These are phyloP conservation scores for Ischnus inquisitorius DNA, from an alignment of 2,888 invertebrate species.

Conservation along the genomic window DNA sequence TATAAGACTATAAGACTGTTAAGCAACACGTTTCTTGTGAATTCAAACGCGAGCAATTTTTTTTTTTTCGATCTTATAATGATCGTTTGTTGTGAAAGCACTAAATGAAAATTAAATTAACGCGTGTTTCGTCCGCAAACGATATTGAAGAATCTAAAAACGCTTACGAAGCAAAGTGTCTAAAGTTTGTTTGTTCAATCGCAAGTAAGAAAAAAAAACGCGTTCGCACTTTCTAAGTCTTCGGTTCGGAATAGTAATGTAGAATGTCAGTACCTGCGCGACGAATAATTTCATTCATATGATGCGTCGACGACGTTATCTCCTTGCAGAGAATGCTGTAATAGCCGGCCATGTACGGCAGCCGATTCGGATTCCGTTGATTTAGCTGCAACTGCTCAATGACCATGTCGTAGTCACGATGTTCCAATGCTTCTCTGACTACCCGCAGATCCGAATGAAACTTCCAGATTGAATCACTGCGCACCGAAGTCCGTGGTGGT, in stretches of 20 bases:
- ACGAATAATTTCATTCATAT: conserved; percentile 74
- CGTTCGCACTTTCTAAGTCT: conserved; percentile 9
- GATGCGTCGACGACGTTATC: conserved; percentile 73
- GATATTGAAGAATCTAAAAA: neutral
- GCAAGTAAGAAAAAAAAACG: neutral
- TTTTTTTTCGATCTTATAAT: no score
- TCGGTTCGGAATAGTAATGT: conserved; percentile 20
- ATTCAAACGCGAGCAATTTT: neutral
- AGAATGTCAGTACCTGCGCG: conserved; percentile 73
- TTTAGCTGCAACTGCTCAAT: conserved; percentile 69
- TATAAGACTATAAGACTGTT: neutral
- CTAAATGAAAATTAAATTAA: neutral
- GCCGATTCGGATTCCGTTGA: conserved; percentile 54
- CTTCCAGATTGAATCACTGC: conserved; percentile 72
- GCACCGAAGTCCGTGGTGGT: conserved; percentile 63
- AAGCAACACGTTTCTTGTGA: neutral
- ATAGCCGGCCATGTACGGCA: conserved; percentile 71
- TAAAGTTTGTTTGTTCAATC: neutral
- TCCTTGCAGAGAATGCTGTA: conserved; percentile 76
- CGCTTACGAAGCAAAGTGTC: neutral
- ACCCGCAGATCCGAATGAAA: conserved; percentile 73
- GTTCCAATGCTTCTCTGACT: conserved; percentile 72
- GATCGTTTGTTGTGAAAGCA: neutral
- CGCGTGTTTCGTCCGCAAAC: neutral
- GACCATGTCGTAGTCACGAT: conserved; percentile 75